A percentile compares a stretch with the other conserved stretches of the same genome.
Evolutionary conservation across 2,113 vertebrate genomes (phyloP).

Genomic region (Ctenomys sociabilis): DNA sequence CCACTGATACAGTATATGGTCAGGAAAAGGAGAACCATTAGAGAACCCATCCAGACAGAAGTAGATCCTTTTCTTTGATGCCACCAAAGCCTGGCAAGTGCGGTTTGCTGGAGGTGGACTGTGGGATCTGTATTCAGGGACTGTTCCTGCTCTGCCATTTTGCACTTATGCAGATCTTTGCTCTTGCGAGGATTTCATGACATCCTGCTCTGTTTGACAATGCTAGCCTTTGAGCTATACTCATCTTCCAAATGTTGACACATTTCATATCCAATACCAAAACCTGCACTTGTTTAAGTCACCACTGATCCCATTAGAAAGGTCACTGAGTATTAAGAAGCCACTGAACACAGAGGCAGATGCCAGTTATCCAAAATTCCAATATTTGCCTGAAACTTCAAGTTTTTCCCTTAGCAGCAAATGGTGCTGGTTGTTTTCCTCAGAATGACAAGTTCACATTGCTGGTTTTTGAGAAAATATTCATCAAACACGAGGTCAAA

Average conservation of each 20-base stretch:
- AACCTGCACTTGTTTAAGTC: not conserved
- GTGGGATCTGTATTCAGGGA: fast-evolving
- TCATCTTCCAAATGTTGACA: not conserved
- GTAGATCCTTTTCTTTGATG: no score
- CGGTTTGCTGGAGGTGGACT: not conserved
- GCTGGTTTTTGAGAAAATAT: not conserved
- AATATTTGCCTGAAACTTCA: conserved; percentile 5
- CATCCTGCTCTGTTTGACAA: not conserved
- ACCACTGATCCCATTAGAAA: not conserved
- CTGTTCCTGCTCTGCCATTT: fast-evolving
- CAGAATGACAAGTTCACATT: not conserved
- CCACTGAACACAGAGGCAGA: not conserved
- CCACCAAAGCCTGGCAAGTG: fast-evolving
- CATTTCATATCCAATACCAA: no score
- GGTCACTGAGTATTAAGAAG: not conserved
- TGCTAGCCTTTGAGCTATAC: not conserved
- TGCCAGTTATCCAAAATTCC: not conserved
- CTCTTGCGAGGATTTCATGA: fast-evolving
- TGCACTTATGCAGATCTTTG: fast-evolving
- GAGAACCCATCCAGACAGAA: fast-evolving
- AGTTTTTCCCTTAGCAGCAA: not conserved
- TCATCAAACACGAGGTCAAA: not conserved
- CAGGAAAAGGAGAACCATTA: not conserved
- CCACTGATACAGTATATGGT: fast-evolving
- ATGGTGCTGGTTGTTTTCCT: not conserved